Conservation (phyloP, 2,888 invertebrate genomes). For the Boloria selene region DNA sequence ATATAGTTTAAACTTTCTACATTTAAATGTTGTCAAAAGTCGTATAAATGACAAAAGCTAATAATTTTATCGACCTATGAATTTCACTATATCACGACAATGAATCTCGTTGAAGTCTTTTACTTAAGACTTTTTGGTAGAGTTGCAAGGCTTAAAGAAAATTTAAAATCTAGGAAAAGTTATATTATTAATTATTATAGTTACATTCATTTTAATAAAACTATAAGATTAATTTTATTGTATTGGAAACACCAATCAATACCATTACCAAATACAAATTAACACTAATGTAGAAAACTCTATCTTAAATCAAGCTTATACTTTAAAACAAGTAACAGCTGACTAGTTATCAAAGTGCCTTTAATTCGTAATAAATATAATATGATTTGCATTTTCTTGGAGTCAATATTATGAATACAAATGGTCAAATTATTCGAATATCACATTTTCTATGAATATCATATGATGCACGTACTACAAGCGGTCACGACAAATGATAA, state of each 20-base stretch:
- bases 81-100: conserved; percentile 25
- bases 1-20: too few relatives aligned
- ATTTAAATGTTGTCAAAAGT: too few relatives aligned
- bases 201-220: too few relatives aligned
- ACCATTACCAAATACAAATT: too few relatives aligned
- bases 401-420: conserved; percentile 41
- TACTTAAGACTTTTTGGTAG: conserved; percentile 73
- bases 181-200: background rate
- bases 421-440: conserved; percentile 41
- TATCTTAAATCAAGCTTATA: background rate
- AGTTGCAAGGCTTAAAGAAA: conserved; percentile 1
- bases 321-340: conserved; percentile 6
- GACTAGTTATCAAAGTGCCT: conserved; percentile 21
- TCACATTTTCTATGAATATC: conserved; percentile 31
- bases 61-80: conserved; percentile 4
- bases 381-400: conserved; percentile 39
- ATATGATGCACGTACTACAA: conserved; percentile 19
- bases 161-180: background rate
- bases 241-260: too few relatives aligned
- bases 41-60: background rate
- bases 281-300: too few relatives aligned
- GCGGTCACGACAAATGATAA: conserved; percentile 13
- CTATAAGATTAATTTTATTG: too few relatives aligned
- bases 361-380: conserved; percentile 23
- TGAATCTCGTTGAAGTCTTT: conserved; percentile 78